These are phyloP conservation scores for Dolichopus griseipennis DNA, from an alignment of 2,888 invertebrate genomes.

Conservation along the genomic window DNA sequence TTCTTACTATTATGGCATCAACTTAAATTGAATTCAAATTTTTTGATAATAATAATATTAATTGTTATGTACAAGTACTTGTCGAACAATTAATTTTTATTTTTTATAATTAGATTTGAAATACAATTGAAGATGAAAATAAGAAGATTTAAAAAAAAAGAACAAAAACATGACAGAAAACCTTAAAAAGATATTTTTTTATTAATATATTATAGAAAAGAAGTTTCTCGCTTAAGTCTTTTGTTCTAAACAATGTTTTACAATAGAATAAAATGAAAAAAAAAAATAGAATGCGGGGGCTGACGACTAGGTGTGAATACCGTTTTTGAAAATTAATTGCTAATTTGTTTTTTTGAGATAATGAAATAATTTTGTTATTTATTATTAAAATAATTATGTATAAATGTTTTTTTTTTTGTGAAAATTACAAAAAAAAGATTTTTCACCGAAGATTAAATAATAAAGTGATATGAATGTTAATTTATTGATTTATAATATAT, in stretches of 20 bases:
- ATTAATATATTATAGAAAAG: neutral
- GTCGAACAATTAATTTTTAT: neutral
- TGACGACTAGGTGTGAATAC: neutral
- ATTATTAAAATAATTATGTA: no score
- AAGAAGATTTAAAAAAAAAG: neutral
- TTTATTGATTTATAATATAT: no score
- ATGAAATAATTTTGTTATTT: no score
- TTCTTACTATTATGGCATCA: neutral
- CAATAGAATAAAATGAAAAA: no score
- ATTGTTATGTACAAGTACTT: neutral
- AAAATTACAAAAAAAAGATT: no score
- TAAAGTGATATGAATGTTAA: no score
- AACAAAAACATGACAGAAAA: no score
- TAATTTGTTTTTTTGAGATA: neutral
- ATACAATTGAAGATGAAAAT: neutral
- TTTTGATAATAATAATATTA: neutral
- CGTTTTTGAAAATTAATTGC: neutral
- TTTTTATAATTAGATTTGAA: neutral
- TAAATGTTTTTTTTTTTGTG: no score
- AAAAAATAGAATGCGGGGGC: neutral
- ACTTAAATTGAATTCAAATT: neutral
- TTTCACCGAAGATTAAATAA: no score
- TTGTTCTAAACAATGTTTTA: neutral
- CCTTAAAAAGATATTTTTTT: neutral
- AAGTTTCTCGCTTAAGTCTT: neutral